Evolutionary conservation across 2,797 vertebrate species (phyloP).

Genomic region (Pipistrellus nathusii): DNA sequence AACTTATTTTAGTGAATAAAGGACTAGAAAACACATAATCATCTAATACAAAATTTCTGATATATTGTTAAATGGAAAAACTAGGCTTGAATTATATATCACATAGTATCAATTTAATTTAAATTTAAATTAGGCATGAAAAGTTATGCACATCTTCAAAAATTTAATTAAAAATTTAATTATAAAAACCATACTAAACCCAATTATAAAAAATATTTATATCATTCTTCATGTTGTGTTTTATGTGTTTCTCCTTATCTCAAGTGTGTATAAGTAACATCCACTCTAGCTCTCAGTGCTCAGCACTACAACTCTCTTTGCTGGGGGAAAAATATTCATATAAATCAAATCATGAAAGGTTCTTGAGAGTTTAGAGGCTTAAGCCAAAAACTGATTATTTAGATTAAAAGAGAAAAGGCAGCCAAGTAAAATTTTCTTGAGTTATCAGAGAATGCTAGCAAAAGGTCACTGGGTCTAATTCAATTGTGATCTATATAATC

Average conservation of each 20-base stretch:
- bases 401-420: constrained; percentile 73
- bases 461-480: constrained; percentile 75
- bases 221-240: neutral
- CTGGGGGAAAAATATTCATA: neutral
- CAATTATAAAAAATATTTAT: neutral
- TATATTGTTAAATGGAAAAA: neutral
- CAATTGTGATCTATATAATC: constrained; percentile 75
- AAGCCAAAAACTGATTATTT: constrained; percentile 57
- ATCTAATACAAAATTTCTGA: neutral
- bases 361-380: constrained; percentile 65
- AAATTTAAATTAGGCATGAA: constrained; percentile 28
- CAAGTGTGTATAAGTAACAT: neutral
- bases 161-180: constrained; percentile 22
- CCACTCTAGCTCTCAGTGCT: neutral
- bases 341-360: constrained; percentile 58
- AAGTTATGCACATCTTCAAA: neutral
- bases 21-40: neutral
- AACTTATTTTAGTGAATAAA: neutral
- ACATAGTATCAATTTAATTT: neutral
- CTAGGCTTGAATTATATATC: neutral
- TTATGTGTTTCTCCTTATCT: neutral
- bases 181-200: neutral
- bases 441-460: constrained; percentile 70
- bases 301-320: neutral
- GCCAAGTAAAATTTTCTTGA: constrained; percentile 76